Conservation (phyloP, 2,113 vertebrate genomes). For the Proterorhinus semilunaris region DNA sequence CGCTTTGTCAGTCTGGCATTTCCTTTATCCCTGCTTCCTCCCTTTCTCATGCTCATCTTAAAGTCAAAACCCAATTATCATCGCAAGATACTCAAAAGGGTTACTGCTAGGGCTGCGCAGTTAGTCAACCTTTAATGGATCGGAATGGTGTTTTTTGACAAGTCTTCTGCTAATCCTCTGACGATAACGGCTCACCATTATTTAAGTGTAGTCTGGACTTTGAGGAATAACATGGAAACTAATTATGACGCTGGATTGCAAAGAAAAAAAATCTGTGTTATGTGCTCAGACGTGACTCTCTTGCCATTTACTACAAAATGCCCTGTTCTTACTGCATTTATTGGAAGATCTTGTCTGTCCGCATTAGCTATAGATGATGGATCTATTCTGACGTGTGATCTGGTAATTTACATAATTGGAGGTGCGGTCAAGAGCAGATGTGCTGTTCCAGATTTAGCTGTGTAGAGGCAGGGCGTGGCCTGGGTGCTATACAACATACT, state of each 20-base stretch:
- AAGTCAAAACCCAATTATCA: slow-evolving; percentile 8
- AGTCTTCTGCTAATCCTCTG: no score
- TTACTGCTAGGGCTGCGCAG: no score
- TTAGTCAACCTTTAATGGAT: no score
- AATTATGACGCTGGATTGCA: no score
- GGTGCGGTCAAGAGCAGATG: slow-evolving; percentile 27
- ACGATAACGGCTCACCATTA: no score
- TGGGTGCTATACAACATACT: slow-evolving; percentile 1
- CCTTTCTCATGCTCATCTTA: slow-evolving; percentile 21
- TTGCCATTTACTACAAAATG: not conserved
- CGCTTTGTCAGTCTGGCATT: slow-evolving; percentile 81
- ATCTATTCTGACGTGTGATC: not conserved
- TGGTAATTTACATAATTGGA: slow-evolving; percentile 31
- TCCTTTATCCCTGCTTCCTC: slow-evolving; percentile 63
- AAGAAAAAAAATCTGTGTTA: no score
- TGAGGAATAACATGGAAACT: no score
- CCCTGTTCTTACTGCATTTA: not conserved
- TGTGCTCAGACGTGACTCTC: not conserved
- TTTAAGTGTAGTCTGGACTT: no score
- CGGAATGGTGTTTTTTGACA: no score
- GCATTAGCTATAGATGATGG: not conserved
- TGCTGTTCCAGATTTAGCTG: not conserved
- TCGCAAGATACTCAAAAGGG: no score
- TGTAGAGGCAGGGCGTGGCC: slow-evolving; percentile 40
- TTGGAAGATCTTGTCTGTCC: not conserved